Base-by-base conservation (phyloP, 2,888 invertebrate genomes). In the Zygaena filipendulae region DNA sequence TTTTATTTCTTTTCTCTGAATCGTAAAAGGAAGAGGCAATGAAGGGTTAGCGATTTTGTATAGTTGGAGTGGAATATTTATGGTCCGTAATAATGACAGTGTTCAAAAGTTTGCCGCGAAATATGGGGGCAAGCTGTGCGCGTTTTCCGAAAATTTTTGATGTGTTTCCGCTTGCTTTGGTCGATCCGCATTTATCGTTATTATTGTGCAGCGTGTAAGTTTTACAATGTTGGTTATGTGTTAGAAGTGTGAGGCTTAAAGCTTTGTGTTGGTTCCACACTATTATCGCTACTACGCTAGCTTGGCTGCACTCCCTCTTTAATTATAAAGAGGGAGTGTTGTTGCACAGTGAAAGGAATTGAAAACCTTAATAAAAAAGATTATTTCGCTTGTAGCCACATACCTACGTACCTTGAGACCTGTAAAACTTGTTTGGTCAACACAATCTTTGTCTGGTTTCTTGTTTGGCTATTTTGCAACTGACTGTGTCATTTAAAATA, bases 21-120 rank as follows among this genome's bases (percentile, higher is more conserved):
- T 66, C 71, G 74, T 75, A 74, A 79, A 75, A 75, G 75, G 74
- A 75, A 74, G 75, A 75, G 54, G 77, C 71, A 70, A 62, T 71
- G 75, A 74, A 70, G 75, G 77, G 77, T 72, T 75, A 63, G 62
- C 40, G 61, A 61, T 67, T 69, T 71, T 71, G 63, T 64, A 52
- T 58, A 55, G 57, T 55, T n/a, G 42, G 33, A 45, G 42, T 43
- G 52, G 56, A 66, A 69, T 75, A 70, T 74, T 74, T 77, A 77
- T 68, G 69, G 57, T 56, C 59, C 60, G 66, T 66, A 70, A 74
- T 74, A 70, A 74, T 72, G 66, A 63, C 39, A 43, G 49, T 44
- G 52, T 54, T 55, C 47, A 46, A n/a, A 48, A 52, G 50, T 45
- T 48, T 45, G 52, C 56, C 55, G 53, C 54, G 43, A 52, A 55